Evolutionary conservation across 2,113 vertebrate species (phyloP).

Genomic region (Pelobates fuscus): DNA sequence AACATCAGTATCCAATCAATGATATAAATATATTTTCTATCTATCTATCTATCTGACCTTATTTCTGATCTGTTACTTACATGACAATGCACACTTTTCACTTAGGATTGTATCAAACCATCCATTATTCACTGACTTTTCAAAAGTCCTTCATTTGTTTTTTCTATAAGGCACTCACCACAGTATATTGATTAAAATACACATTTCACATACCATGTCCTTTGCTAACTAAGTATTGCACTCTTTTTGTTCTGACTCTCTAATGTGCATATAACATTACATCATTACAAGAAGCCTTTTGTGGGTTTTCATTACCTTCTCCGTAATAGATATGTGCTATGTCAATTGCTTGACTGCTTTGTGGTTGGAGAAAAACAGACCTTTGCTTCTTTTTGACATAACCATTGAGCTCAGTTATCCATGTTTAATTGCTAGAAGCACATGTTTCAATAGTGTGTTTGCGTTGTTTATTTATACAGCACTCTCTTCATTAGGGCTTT

Average conservation of each 20-base stretch:
- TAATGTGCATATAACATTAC: slow-evolving; percentile 48
- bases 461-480: slow-evolving; percentile 8
- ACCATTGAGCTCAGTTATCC: slow-evolving; percentile 35
- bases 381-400: slow-evolving; percentile 35
- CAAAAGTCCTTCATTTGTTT: slow-evolving; percentile 43
- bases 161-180: slow-evolving; percentile 26
- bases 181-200: slow-evolving; percentile 48
- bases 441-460: slow-evolving; percentile 13
- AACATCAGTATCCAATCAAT: too few relatives aligned
- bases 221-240: slow-evolving; percentile 46
- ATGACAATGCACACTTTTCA: too few relatives aligned
- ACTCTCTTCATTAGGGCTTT: neutral
- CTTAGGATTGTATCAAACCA: slow-evolving; percentile 6
- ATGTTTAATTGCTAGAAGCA: slow-evolving; percentile 31
- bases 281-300: slow-evolving; percentile 51
- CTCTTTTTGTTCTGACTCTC: slow-evolving; percentile 47
- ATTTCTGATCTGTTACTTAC: too few relatives aligned
- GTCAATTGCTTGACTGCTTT: slow-evolving; percentile 42
- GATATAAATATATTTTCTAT: too few relatives aligned
- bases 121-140: neutral
- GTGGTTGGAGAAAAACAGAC: slow-evolving; percentile 34
- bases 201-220: slow-evolving; percentile 46
- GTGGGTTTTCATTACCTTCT: slow-evolving; percentile 47
- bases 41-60: too few relatives aligned
- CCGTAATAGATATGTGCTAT: slow-evolving; percentile 40